phyloP scores from a whole-genome alignment of 2,113 vertebrate genomes.

The Vidua macroura region DNA sequence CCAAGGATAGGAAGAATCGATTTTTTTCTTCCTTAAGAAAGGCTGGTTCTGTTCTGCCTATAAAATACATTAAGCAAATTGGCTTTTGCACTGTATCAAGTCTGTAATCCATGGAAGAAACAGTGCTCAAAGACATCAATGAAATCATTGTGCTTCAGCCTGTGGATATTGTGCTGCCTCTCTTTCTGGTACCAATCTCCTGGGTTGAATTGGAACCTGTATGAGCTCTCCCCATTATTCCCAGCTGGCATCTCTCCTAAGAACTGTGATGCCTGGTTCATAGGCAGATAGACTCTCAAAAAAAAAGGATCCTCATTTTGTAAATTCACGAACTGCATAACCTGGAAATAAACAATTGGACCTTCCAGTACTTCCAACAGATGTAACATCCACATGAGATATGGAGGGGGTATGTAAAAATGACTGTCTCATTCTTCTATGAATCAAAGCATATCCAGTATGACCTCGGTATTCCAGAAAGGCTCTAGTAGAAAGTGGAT shows the following conservation, averaged over 20 bases:
- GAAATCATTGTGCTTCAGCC: conserved; percentile 35
- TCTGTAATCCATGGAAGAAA: conserved; percentile 6
- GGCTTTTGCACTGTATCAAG: conserved; percentile 5
- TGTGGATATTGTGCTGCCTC: neutral
- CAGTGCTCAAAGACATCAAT: conserved; percentile 21
- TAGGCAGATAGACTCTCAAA: neutral
- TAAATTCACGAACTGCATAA: neutral
- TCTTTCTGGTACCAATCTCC: conserved; percentile 45
- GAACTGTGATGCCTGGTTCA: neutral
- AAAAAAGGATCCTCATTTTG: neutral
- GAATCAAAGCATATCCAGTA: neutral
- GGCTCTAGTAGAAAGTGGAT: neutral
- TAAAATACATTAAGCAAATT: conserved; percentile 17
- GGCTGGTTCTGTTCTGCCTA: neutral
- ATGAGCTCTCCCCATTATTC: conserved; percentile 21
- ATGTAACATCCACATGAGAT: neutral
- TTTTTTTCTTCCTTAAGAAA: neutral
- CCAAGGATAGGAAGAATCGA: neutral
- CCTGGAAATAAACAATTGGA: neutral
- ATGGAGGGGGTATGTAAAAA: neutral
- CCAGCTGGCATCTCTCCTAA: neutral
- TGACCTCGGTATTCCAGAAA: neutral
- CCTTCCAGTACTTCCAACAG: neutral
- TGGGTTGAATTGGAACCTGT: conserved; percentile 42
- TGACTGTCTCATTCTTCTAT: neutral